These are phyloP conservation scores for Odobenus rosmarus DNA, from an alignment of 2,113 vertebrate species.

Conservation along the genomic window DNA sequence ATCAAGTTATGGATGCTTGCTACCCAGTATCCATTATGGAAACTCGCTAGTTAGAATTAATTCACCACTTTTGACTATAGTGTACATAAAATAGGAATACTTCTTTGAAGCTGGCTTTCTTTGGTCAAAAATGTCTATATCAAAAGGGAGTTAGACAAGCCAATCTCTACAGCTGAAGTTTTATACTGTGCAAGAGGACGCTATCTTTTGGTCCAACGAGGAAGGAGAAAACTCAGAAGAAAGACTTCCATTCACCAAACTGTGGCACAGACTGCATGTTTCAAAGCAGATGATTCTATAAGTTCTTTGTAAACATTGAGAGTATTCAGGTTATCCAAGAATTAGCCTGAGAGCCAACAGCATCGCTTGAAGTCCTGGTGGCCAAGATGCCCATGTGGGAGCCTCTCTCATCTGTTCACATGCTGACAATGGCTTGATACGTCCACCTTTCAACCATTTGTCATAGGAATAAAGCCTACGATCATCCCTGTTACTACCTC, in stretches of 20 bases:
- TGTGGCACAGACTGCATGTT: neutral
- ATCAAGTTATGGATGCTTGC: neutral
- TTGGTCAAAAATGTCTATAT: neutral
- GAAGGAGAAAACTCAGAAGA: neutral
- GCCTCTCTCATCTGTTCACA: neutral
- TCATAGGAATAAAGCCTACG: neutral
- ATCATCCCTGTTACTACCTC: neutral
- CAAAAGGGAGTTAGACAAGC: neutral
- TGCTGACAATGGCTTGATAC: neutral
- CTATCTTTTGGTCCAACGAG: neutral
- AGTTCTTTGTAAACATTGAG: neutral
- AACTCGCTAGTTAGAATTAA: neutral
- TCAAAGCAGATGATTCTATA: neutral
- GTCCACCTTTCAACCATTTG: neutral
- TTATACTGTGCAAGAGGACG: fast-evolving
- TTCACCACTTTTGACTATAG: neutral
- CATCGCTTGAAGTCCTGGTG: neutral
- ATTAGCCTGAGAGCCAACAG: no score
- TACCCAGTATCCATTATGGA: neutral
- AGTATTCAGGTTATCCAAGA: neutral
- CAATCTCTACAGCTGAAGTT: no score
- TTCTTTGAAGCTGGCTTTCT: neutral
- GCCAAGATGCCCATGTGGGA: neutral
- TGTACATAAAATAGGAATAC: neutral
- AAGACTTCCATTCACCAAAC: neutral